These are phyloP conservation scores for Antedon mediterranea DNA, from an alignment of 53 echinoderm and acorn worm species.

Conservation along the genomic window DNA sequence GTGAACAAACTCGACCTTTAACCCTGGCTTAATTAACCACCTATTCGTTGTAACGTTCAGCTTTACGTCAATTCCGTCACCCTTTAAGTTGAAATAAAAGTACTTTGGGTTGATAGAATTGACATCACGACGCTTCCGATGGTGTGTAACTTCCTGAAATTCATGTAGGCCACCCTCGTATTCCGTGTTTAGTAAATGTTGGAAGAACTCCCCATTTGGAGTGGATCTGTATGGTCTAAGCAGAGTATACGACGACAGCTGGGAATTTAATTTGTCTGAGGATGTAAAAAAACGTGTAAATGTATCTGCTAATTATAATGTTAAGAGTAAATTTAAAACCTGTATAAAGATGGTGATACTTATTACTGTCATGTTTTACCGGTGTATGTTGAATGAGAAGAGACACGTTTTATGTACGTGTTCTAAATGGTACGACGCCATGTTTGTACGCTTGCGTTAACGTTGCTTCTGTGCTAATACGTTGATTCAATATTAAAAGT, in stretches of 20 bases:
- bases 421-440: too few species aligned
- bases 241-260: neutral
- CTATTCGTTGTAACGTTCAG: neutral
- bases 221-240: neutral
- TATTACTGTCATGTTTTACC: too few species aligned
- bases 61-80: neutral
- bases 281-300: neutral
- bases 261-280: neutral
- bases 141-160: neutral
- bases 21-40: neutral
- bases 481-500: too few species aligned
- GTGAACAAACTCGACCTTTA: neutral
- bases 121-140: neutral
- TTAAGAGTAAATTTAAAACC: too few species aligned
- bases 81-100: neutral
- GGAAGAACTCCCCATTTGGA: neutral
- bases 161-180: neutral
- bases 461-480: too few species aligned
- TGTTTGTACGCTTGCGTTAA: too few species aligned
- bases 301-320: too few species aligned
- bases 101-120: neutral
- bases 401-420: too few species aligned
- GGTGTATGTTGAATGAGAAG: too few species aligned
- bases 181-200: neutral
- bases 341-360: too few species aligned